Percentiles rank a stretch among this genome's conserved stretches.
Conservation (phyloP, 2,113 vertebrate species). For the Colossoma macropomum region DNA sequence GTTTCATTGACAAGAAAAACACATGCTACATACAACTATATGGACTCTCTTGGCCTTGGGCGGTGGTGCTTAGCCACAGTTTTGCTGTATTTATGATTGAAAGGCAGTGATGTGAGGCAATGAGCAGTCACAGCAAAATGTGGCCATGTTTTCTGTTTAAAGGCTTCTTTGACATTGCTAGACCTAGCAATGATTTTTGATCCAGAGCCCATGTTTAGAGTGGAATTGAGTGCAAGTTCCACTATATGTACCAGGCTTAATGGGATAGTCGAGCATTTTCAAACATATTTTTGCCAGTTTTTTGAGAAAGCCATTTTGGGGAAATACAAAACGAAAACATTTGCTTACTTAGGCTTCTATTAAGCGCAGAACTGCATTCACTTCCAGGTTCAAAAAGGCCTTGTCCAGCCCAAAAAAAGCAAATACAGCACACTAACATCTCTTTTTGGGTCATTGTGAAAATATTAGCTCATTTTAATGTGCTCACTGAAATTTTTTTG, state of each 20-base stretch:
- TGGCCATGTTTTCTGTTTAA: background rate
- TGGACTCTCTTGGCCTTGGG: background rate
- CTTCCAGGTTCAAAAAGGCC: too few species aligned
- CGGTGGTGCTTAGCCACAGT: background rate
- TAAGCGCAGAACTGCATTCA: too few species aligned
- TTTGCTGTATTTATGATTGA: background rate
- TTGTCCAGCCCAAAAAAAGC: too few species aligned
- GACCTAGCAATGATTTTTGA: background rate
- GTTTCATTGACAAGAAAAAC: background rate
- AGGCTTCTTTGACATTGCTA: background rate
- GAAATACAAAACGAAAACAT: too few species aligned
- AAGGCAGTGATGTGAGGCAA: background rate
- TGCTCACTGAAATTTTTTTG: too few species aligned
- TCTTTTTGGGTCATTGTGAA: too few species aligned
- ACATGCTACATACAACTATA: background rate
- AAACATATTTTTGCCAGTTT: too few species aligned
- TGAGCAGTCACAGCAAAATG: background rate
- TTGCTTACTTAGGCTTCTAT: too few species aligned
- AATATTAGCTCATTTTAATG: too few species aligned
- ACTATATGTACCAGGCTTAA: background rate
- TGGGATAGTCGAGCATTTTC: background rate
- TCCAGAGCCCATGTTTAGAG: background rate
- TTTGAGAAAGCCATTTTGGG: too few species aligned
- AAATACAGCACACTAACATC: too few species aligned
- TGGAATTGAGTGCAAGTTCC: background rate